phyloP scores from a whole-genome alignment of 2,888 invertebrate genomes.

The Archips crataeganus region DNA sequence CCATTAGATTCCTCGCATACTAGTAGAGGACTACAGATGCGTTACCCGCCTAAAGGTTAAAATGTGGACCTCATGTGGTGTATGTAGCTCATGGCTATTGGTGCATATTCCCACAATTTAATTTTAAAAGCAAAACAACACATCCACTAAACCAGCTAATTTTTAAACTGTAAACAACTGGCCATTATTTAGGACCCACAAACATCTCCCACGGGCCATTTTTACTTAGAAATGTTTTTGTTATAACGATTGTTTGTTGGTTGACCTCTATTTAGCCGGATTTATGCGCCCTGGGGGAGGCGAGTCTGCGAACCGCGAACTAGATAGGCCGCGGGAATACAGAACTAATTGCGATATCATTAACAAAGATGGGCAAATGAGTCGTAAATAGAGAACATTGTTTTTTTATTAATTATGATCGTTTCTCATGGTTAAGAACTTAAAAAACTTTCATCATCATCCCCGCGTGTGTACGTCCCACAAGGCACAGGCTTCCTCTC shows the following conservation, averaged over 20 bases:
- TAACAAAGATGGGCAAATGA: not conserved
- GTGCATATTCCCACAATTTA: not conserved
- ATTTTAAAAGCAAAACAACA: not conserved
- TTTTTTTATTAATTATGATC: not conserved
- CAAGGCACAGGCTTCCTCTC: too few species aligned
- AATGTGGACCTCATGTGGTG: too few species aligned
- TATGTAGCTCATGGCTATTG: not conserved
- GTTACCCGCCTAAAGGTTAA: too few species aligned
- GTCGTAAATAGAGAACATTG: not conserved
- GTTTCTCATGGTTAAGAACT: too few species aligned
- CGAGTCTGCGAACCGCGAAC: slow-evolving; percentile 14
- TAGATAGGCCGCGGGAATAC: slow-evolving; percentile 14
- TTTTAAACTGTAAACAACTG: slow-evolving; percentile 1
- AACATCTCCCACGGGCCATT: not conserved
- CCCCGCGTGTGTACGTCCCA: too few species aligned
- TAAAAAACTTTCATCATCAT: too few species aligned
- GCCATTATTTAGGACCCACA: not conserved
- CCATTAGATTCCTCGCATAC: too few species aligned
- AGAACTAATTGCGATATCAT: slow-evolving; percentile 18
- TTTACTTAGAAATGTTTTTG: slow-evolving; percentile 9
- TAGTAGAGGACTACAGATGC: too few species aligned
- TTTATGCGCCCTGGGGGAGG: slow-evolving; percentile 23
- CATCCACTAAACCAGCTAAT: not conserved
- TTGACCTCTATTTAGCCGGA: slow-evolving; percentile 22
- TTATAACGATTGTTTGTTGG: slow-evolving; percentile 17